phyloP scores from a whole-genome alignment of 2,797 vertebrate species.

The Cichlasoma orientale region DNA sequence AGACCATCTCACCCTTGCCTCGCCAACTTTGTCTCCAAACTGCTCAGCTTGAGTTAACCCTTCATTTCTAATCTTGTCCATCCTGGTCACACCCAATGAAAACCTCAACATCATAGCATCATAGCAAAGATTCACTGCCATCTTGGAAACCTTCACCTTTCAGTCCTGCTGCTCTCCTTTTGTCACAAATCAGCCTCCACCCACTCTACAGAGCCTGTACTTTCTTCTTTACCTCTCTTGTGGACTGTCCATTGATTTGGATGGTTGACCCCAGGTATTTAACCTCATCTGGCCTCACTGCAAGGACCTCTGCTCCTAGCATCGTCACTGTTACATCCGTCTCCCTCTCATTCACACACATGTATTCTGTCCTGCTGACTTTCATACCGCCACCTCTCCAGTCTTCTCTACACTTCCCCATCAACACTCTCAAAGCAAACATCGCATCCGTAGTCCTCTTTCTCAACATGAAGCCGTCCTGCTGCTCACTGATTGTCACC shows the following conservation, averaged over 20 bases:
- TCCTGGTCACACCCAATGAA: too few relatives aligned
- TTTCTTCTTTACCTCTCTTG: not conserved
- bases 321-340: not conserved
- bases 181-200: not conserved
- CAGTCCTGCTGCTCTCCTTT: not conserved
- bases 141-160: not conserved
- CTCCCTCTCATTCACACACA: not conserved
- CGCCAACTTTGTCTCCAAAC: too few relatives aligned
- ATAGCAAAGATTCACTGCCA: not conserved
- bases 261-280: not conserved
- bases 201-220: not conserved
- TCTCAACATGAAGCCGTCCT: accelerated
- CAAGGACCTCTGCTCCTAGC: not conserved
- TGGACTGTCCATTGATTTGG: not conserved
- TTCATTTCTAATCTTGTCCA: too few relatives aligned
- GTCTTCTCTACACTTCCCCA: not conserved
- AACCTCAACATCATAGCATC: not conserved
- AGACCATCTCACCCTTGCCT: too few relatives aligned
- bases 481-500: not conserved
- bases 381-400: not conserved
- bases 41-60: too few relatives aligned
- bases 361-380: not conserved
- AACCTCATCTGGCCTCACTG: not conserved
- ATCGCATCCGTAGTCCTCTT: not conserved
- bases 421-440: not conserved